Evolutionary conservation across 2,797 vertebrate genomes (phyloP), one percentile per base, ranked within the genome.

Genomic region (Ficedula albicollis): DNA sequence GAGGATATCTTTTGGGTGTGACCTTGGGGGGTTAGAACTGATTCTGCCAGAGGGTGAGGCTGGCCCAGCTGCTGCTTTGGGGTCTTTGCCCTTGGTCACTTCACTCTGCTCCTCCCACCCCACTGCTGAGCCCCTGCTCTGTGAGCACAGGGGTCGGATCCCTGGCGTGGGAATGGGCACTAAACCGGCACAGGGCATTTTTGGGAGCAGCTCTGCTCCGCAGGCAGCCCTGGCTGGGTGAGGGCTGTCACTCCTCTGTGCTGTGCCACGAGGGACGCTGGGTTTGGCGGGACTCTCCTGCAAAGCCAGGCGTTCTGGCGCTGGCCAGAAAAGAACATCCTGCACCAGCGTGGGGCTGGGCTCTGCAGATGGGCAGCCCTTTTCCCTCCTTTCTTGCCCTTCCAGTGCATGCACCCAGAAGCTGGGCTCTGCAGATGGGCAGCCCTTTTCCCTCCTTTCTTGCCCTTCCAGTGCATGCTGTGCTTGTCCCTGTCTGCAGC

Each of bases 241-340:
- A 55, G 34, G 38, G 27, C 39, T 56, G 26, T 72, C 56, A 2
- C 1, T 88, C 26, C 70, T 38, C n/a, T 1, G 0, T 49, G 68
- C 74, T 2, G 3, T 46, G 43, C 62, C 10, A 0, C 0, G 0
- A 3, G 21, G 63, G 80, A 14, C 36, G 58, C 23, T 36, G 0
- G 0, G 5, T 22, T 41, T 6, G 10, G 56, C 0, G 0, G 77
- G 49, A 11, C 30, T 29, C 30, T 38, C 8, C 25, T 17, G 39
- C 23, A 77, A 17, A 39, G 44, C 52, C 22, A 9, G 62, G 39
- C 30, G 29, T 25, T 38, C 10, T 41, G 44, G 12, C 49, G 38
- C n/a, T 67, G 67, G 7, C 67, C 68, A 39, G 48, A 52, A 34
- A 55, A 84, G 79, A 59, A 18, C 72, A 48, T 12, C 26, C 38